Base-by-base conservation (phyloP, 1,140 invertebrate species). In the Amphibalanus amphitrite region DNA sequence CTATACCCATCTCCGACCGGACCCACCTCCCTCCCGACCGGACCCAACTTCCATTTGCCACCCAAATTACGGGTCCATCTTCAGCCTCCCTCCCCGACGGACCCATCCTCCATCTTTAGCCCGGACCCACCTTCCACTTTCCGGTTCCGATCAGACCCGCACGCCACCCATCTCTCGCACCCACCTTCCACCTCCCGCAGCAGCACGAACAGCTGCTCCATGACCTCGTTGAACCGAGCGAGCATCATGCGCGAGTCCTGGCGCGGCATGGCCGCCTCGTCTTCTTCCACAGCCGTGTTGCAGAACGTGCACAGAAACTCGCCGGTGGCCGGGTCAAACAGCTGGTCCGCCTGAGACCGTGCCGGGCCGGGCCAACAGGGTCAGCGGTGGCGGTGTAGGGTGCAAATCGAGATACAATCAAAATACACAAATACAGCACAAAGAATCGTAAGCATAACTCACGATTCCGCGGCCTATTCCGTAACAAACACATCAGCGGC, bases 231-330 rank as follows among this genome's bases (percentile, higher is more conserved):
- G 78, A 95, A 97, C 78, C 90, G 92, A 0, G 93, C 93, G 74
- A 97, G 81, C 75, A 95, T 81, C 67, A 95, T 82, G 72, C 94
- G 82, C 6, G 92, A 95, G 81, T 97, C 93, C 79, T 93, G 92
- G 78, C 93, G 92, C 0, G 93, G 92, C 73, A 93, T 82, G 29
- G 92, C 92, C 67, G 91, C 92, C 75, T 90, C 88, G 83, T 97
- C 94, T 82, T 98, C 95, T 79, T 95, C 91, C 0, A 98, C 94
- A 17, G 92, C 84, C 78, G 88, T 86, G 69, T 86, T 84, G 80
- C 94, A 97, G 79, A 87, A 93, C 71, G 91, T 95, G 82, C 93
- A 96, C 69, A 88, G 85, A 79, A 97, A 94, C 79, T 93, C 90
- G 75, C 86, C 86, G 6, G 91, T 92, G 73, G 83, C 84, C 79